These are phyloP conservation scores for Tokudaia muenninki DNA, from an alignment of 2,797 vertebrate species.

Conservation along the genomic window DNA sequence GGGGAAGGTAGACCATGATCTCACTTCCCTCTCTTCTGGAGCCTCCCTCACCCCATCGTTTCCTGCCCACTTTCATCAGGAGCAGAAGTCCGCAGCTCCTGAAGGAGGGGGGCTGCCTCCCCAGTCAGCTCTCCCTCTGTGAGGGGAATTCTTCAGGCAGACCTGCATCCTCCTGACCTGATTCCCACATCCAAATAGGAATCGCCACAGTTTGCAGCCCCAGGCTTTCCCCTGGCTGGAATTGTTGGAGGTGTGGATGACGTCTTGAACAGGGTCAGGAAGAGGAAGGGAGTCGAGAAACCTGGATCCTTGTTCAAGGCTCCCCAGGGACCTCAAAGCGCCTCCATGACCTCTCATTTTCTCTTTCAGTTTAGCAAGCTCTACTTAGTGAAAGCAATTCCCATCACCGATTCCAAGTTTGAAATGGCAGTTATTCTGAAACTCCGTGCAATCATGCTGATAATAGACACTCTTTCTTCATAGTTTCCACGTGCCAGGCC, in stretches of 20 bases:
- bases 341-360: not conserved
- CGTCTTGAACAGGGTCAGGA: not conserved
- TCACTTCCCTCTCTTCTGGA: not conserved
- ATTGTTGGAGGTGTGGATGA: not conserved
- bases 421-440: not conserved
- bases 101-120: not conserved
- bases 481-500: not conserved
- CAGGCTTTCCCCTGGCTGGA: not conserved
- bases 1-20: not conserved
- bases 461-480: not conserved
- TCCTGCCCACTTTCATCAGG: not conserved
- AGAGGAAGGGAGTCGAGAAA: not conserved
- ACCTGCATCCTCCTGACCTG: not conserved
- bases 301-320: not conserved
- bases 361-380: conserved; percentile 17
- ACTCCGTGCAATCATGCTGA: not conserved
- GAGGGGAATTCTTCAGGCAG: not conserved
- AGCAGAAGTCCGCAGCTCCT: not conserved
- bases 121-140: not conserved
- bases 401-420: not conserved
- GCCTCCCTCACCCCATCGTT: not conserved
- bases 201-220: fast-evolving
- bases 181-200: not conserved
- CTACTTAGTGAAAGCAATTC: not conserved
- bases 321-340: not conserved